Evolutionary conservation across 2,797 vertebrate species (phyloP).

Genomic region (Sebastes hopkinsi): DNA sequence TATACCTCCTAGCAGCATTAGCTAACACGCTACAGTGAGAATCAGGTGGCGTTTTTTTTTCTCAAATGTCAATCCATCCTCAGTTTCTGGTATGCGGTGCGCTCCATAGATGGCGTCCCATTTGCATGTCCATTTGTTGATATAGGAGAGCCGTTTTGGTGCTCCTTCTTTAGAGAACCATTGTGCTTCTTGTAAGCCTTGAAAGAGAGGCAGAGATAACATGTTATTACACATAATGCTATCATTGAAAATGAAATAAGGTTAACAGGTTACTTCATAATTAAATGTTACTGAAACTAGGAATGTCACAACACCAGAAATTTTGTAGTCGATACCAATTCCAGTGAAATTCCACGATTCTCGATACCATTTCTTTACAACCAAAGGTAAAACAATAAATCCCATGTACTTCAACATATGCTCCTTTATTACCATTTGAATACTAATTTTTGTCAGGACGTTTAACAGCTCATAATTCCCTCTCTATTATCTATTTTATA

Average conservation of each 20-base stretch:
- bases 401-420: no score
- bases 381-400: no score
- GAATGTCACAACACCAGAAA: neutral
- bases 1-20: slow-evolving; percentile 60
- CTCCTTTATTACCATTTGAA: rapidly evolving
- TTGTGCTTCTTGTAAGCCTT: slow-evolving; percentile 94
- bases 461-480: no score
- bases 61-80: slow-evolving; percentile 84
- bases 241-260: neutral
- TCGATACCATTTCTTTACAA: no score
- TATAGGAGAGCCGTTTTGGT: slow-evolving; percentile 84
- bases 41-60: slow-evolving; percentile 11
- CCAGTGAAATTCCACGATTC: no score
- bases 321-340: no score
- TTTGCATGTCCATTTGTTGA: slow-evolving; percentile 88
- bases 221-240: neutral
- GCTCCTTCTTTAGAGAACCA: slow-evolving; percentile 85
- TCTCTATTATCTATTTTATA: no score
- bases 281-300: neutral
- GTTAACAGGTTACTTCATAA: neutral
- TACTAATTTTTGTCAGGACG: no score
- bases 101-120: slow-evolving; percentile 81
- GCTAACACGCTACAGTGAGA: slow-evolving; percentile 50
- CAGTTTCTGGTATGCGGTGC: slow-evolving; percentile 84
- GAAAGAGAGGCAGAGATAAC: slow-evolving; percentile 18